Base-by-base conservation (phyloP, 1,140 invertebrate genomes). In the Babylonia areolata region DNA sequence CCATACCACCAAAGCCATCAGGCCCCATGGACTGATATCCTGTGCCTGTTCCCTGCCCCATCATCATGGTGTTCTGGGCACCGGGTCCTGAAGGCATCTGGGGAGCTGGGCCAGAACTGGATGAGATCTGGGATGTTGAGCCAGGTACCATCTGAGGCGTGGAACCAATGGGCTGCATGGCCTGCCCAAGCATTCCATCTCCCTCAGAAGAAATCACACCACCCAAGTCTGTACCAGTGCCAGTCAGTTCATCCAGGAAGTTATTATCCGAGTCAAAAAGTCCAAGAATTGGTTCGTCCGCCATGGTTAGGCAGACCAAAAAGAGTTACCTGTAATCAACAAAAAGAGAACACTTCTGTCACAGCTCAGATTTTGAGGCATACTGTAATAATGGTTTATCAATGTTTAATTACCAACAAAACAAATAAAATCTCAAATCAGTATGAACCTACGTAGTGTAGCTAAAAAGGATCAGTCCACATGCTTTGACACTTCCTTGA, bases 251-350 rank as follows among this genome's bases (percentile, higher is more conserved):
- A 85, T 92, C 91, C 78, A 92, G 84, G 85, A 93, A 92, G 75
- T 89, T 90, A 3, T 88, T 88, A 51, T 92, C 91, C 77, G 87
- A 87, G 81, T 93, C 91, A 90, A 92, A 92, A 79, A 93, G 89
- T 80, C 91, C 90, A 1, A 92, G 89, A 87, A 91, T 91, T 39
- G 89, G 88, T 85, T 91, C 90, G 79, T 93, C 91, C 37, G 91
- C 89, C 91, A 92, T 92, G 58, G 17, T 88, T 35, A 85, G 86
- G 85, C 64, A 78, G 80, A 77, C 81, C n/a, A 37, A 37, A 80
- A 78, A 33, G 20, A 69, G 79, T 73, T 51, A 35, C 64, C 69
- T 73, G 85, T n/a, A 79, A 71, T 28, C 58, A 37, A 69, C 6
- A 69, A 69, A 23, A 28, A 23, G 23, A 69, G 58, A 69, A n/a